Evolutionary conservation across 2,113 vertebrate genomes (phyloP), one percentile per base, ranked within the genome.

Genomic region (Halcyon malimbica): DNA sequence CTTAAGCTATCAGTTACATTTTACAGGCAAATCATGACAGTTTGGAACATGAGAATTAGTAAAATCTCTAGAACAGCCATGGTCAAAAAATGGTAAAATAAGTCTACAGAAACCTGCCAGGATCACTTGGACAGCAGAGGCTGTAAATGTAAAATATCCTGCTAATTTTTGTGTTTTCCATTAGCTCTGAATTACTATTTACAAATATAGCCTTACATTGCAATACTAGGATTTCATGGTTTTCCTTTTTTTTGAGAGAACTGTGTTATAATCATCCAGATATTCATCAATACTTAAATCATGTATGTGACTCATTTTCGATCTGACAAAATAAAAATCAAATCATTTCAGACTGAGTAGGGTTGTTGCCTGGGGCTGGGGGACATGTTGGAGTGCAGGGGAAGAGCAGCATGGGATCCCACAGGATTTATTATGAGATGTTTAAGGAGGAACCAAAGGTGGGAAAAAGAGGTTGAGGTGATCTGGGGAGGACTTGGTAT

Each of bases 311-410:
- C 46, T 70, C 3, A n/a, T 48, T 67, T 68, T 65, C 67, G 7
- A 19, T 54, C 29, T 29, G 69, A 60, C 13, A 54, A 64, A 82
- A 74, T 44, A 65, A 59, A 51, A 76, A 64, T 29, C 6, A 39
- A 64, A 29, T 44, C 0, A 46, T 46, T 83, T 46, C 1, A 5
- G 23, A 70, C 11, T 19, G 24, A 23, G 6, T 4, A 14, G 16
- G 8, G 11, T 20, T 76, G 31, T 17, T 76, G 70, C 16, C 23
- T 13, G 33, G 42, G 8, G 24, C 37, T n/a, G 13, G 10, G 13
- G 25, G 11, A 65, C 7, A 46, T 0, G 0, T 6, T 21, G 8
- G 4, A 8, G 26, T 37, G 11, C 29, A 67, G 13, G 7, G 19
- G 18, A 85, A 60, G 8, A n/a, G 51, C 10, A 73, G 16, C 26